A percentile compares a stretch with the other conserved stretches of the same genome.
phyloP scores from a whole-genome alignment of 2,113 vertebrate genomes.

The Petroica traversi region DNA sequence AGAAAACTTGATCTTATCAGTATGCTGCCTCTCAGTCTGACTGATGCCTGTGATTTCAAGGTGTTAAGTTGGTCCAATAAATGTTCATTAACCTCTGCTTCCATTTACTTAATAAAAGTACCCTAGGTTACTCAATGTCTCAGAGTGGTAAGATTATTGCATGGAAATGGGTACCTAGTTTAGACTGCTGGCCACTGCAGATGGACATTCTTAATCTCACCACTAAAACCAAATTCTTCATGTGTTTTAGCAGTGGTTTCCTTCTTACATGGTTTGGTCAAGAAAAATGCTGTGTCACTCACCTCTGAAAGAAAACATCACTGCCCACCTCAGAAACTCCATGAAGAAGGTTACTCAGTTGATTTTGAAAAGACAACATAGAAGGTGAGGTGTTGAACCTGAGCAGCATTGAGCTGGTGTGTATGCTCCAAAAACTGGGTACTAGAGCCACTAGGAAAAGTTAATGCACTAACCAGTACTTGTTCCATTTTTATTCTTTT shows the following conservation, averaged over 20 bases:
- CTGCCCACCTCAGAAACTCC: background rate
- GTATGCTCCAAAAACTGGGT: background rate
- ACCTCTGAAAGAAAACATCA: background rate
- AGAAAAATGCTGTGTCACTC: background rate
- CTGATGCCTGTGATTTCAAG: conserved; percentile 43
- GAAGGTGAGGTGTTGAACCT: background rate
- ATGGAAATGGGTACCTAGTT: background rate
- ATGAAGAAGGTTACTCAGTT: background rate
- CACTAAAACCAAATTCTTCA: background rate
- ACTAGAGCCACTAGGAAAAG: background rate
- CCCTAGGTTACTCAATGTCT: conserved; percentile 28
- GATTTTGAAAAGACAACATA: background rate
- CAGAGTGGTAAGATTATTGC: conserved; percentile 46
- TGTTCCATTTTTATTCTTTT: background rate
- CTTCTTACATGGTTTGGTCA: background rate
- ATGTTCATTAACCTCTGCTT: conserved; percentile 58
- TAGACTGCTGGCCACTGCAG: background rate
- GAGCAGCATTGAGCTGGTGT: background rate
- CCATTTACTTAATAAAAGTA: conserved; percentile 49
- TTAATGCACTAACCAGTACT: background rate
- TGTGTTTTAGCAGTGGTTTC: background rate
- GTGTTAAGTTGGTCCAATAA: conserved; percentile 54
- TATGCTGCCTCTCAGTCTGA: conserved; percentile 54
- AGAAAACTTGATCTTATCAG: conserved; percentile 28
- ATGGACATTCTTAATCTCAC: background rate